Evolutionary conservation across 2,113 vertebrate genomes (phyloP).

Genomic region (Penelope pileata): DNA sequence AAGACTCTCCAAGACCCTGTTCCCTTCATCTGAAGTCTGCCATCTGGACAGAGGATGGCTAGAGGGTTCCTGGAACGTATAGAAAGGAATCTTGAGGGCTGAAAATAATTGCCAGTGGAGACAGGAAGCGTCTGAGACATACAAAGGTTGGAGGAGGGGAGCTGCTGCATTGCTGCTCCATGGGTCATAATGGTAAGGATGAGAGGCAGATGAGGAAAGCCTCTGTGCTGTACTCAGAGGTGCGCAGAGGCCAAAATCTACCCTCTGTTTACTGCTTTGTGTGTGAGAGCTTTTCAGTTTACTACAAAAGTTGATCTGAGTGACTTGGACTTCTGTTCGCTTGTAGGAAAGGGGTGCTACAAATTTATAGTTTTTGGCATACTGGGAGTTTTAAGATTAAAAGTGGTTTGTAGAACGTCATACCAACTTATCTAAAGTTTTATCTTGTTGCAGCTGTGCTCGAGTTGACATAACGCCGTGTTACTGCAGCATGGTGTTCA

Average conservation of each 20-base stretch:
- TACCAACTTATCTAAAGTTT: background rate
- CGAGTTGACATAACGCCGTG: background rate
- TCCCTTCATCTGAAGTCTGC: conserved; percentile 60
- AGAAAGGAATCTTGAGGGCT: conserved; percentile 69
- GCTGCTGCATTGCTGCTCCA: background rate
- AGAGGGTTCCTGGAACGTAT: conserved; percentile 66
- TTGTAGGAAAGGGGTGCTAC: background rate
- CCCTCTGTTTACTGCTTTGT: background rate
- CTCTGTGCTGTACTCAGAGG: background rate
- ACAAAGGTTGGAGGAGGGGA: conserved; percentile 27
- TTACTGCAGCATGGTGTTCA: rapidly evolving
- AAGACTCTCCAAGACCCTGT: conserved; percentile 50
- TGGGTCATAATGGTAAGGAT: background rate
- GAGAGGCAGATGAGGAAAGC: conserved; percentile 12
- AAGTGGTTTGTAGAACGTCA: background rate
- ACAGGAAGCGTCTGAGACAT: conserved; percentile 66
- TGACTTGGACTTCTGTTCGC: background rate
- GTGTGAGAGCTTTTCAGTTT: background rate
- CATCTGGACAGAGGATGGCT: conserved; percentile 69
- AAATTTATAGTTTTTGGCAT: background rate
- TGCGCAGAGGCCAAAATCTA: background rate
- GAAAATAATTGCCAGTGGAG: conserved; percentile 70
- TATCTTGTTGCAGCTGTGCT: background rate
- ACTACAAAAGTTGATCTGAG: background rate
- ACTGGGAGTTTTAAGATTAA: background rate